phyloP scores from a whole-genome alignment of 2,797 vertebrate species.

The Zonotrichia albicollis region DNA sequence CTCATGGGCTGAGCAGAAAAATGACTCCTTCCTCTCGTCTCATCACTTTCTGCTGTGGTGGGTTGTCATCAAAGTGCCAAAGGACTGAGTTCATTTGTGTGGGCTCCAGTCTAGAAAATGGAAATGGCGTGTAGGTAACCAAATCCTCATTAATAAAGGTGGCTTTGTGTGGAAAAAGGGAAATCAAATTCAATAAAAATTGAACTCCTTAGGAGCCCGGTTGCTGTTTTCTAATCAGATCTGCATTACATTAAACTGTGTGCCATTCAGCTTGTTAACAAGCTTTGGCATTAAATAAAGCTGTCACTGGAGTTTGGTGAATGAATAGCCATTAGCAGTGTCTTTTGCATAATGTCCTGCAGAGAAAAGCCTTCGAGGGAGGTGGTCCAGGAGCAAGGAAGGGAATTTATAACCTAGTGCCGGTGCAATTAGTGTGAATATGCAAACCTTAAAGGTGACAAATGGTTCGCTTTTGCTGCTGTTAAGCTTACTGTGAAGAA shows the following conservation, averaged over 20 bases:
- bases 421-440: slow-evolving; percentile 67
- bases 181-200: slow-evolving; percentile 56
- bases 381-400: slow-evolving; percentile 68
- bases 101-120: background rate
- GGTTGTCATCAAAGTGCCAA: background rate
- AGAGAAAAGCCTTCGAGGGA: slow-evolving; percentile 53
- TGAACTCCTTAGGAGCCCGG: slow-evolving; percentile 60
- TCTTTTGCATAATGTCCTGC: slow-evolving; percentile 68
- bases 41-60: background rate
- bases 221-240: slow-evolving; percentile 82
- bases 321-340: slow-evolving; percentile 76
- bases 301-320: slow-evolving; percentile 73
- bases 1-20: background rate
- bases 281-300: slow-evolving; percentile 81
- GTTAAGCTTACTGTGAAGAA: slow-evolving; percentile 33
- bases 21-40: background rate
- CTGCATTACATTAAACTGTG: slow-evolving; percentile 81
- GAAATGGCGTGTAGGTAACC: slow-evolving; percentile 14
- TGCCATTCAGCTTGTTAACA: slow-evolving; percentile 83
- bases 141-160: slow-evolving; percentile 44
- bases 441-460: slow-evolving; percentile 64
- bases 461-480: slow-evolving; percentile 50
- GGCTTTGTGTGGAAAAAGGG: slow-evolving; percentile 40
- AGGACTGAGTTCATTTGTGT: slow-evolving; percentile 21
- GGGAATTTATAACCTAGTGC: slow-evolving; percentile 68